Evolutionary conservation across 2,888 invertebrate genomes (phyloP), one percentile per base, ranked within the genome.

Genomic region (Eupithecia subumbrata): DNA sequence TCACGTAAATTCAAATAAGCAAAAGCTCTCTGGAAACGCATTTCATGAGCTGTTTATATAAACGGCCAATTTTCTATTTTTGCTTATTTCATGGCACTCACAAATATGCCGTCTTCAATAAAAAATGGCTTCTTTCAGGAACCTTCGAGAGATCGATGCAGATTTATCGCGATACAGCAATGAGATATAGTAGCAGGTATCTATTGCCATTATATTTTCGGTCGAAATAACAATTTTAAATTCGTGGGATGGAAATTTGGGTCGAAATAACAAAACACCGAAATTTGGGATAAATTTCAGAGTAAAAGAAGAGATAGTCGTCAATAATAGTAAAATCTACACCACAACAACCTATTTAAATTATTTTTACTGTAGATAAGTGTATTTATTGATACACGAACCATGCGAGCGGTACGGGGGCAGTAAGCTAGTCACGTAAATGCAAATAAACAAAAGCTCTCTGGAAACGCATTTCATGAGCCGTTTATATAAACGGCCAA

Each of bases 1-100:
- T 18, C 48, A 18, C 60, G n/a, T 60, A n/a, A 22, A 60, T 60
- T 4, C 60, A 63, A 67, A 67, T 67, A 37, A 67, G 67, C 5
- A 18, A 63, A 14, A 40, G 12, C 67, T 67, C 12, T 4, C n/a
- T 37, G 40, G 37, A 67, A 40, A n/a, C 22, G 37, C 22, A 25
- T 63, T 63, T 63, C 60, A 14, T 63, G 18, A 48, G 48, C 18
- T 45, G 45, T 16, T 16, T 5, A 45, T 5, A 18, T 48, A 48
- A 48, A 48, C 40, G 40, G 5, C 67, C 67, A 67, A 67, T 40
- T 40, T 22, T 11, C 64, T 18, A 30, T 64, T n/a, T 66, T 37
- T 40, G 34, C 66, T n/a, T 40, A 12, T 67, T 40, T 40, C 22
- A 48, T 48, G 48, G 48, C 18, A 40, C 40, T 66, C n/a, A n/a